These are phyloP conservation scores for Andrena minutula DNA, from an alignment of 2,888 invertebrate genomes.

Conservation along the genomic window DNA sequence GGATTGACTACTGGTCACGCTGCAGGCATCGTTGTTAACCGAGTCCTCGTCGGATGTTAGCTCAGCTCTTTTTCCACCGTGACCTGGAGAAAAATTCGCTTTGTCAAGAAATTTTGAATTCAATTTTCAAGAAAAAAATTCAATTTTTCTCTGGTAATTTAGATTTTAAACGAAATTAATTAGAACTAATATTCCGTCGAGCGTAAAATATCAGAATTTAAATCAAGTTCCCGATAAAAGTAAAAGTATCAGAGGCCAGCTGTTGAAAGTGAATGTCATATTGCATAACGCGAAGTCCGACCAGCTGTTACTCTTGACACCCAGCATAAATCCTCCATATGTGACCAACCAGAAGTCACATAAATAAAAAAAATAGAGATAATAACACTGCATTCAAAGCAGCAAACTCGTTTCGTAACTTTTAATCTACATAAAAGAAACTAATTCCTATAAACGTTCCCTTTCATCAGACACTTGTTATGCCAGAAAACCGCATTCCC, in stretches of 20 bases:
- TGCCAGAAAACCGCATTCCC: background rate
- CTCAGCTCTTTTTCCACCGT: constrained; percentile 86
- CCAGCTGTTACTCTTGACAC: constrained; percentile 59
- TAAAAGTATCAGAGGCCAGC: constrained; percentile 25
- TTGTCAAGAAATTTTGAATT: background rate
- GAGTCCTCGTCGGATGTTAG: constrained; percentile 93
- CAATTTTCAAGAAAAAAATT: no score
- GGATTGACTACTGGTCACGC: constrained; percentile 92
- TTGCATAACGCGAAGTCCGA: constrained; percentile 65
- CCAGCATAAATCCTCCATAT: constrained; percentile 10
- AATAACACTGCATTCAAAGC: background rate
- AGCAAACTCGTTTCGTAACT: background rate
- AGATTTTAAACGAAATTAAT: no score
- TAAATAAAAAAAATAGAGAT: background rate
- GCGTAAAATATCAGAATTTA: no score
- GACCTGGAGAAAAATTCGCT: constrained; percentile 65
- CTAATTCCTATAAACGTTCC: background rate
- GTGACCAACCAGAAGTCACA: background rate
- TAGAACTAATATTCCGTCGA: no score
- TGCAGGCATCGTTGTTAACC: constrained; percentile 90
- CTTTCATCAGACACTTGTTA: background rate
- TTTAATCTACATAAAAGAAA: background rate
- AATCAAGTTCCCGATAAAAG: background rate
- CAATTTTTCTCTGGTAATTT: no score
- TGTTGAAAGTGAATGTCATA: constrained; percentile 65